A percentile compares a stretch with the other conserved stretches of the same genome.
These are phyloP conservation scores for Drosophila setifemur DNA, from an alignment of 1,140 invertebrate species.

Conservation along the genomic window DNA sequence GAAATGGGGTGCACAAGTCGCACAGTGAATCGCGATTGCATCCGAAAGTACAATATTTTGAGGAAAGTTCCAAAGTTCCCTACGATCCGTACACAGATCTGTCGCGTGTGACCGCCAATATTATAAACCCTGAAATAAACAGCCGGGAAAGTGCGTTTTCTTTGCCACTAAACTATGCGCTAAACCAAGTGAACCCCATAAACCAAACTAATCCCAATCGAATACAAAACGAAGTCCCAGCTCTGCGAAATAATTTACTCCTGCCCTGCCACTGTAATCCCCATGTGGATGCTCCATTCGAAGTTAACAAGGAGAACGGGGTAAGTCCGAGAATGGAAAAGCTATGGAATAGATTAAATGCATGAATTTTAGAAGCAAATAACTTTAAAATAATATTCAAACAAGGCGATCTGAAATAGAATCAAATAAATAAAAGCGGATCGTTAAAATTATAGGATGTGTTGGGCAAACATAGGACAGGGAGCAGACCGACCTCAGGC, in stretches of 20 bases:
- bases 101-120: constrained; percentile 27
- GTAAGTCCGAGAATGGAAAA: too few species aligned
- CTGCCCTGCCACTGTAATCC: constrained; percentile 36
- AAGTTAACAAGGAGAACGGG: constrained; percentile 48
- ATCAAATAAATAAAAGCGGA: background rate
- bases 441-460: background rate
- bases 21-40: constrained; percentile 39
- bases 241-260: constrained; percentile 9
- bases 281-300: constrained; percentile 56
- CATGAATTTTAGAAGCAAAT: background rate
- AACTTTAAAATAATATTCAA: background rate
- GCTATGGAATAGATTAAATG: too few species aligned
- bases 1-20: constrained; percentile 25
- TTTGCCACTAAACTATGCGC: constrained; percentile 2
- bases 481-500: background rate
- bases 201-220: background rate
- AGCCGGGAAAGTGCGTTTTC: constrained; percentile 18
- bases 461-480: background rate
- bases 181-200: background rate
- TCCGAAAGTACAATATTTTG: background rate
- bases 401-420: background rate
- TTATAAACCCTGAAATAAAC: constrained; percentile 10
- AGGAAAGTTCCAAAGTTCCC: background rate
- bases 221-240: background rate
- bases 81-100: constrained; percentile 30